Evolutionary conservation across 1,140 invertebrate genomes (phyloP), one percentile per base, ranked within the genome.

Genomic region (Papilio dardanus): DNA sequence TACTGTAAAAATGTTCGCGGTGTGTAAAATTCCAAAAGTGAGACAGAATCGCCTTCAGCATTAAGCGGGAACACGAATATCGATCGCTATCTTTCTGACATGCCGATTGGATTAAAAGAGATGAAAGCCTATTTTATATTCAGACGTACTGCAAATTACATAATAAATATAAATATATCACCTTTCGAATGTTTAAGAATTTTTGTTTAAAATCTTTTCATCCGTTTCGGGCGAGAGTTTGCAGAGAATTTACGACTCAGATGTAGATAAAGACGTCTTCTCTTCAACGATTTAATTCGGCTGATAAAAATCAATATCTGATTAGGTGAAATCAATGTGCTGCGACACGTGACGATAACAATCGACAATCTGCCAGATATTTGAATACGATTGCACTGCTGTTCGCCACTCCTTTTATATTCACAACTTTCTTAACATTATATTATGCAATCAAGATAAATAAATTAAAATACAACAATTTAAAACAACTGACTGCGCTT

Each of bases 241-340:
- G 24, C 54, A 10, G 54, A 7, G 54, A 62, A 62, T 62, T 62
- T 30, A 62, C 24, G 21, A 30, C 54, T 10, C 24, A 30, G 54
- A 62, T 62, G 54, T 16, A 28, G 50, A 54, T 54, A 54, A 54
- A 54, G 54, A n/a, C 24, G 54, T 62, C 54, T 62, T 28, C 54
- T 24, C 24, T 62, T 62, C 54, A 28, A 62, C 54, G 54, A 62
- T 62, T 62, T 28, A 28, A 62, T 24, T 62, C 54, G 21, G 30
- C 21, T 62, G 54, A 62, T 62, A 62, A 62, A 62, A 62, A 62
- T 62, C 54, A 24, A 62, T 62, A 62, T 62, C 54, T 14, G 54
- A 62, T 62, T 62, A 62, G 54, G 54, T 62, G 54, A 62, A 62
- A 62, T 62, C 54, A 62, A 62, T 62, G 54, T 62, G 10, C 54